Conservation (phyloP, 2,113 vertebrate genomes). For the Eudyptes chrysolophus region DNA sequence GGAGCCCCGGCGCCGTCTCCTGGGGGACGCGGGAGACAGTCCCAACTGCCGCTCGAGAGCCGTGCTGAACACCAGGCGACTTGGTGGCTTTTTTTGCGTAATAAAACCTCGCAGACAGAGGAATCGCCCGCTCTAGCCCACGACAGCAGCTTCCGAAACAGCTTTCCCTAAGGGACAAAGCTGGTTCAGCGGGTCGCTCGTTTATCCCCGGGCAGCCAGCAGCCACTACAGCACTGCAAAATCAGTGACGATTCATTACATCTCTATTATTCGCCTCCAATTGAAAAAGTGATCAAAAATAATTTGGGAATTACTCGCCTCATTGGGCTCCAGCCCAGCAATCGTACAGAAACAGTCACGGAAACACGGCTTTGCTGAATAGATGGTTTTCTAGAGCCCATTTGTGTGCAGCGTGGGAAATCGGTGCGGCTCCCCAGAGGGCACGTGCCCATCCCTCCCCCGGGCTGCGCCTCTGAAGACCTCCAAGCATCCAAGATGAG, state of each 20-base stretch:
- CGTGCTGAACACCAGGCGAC: accelerated
- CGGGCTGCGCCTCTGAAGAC: accelerated
- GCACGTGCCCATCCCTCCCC: neutral
- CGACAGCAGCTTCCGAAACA: neutral
- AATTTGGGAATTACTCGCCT: neutral
- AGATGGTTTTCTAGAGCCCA: neutral
- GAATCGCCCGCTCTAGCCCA: neutral
- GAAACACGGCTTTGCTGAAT: neutral
- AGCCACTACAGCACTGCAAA: neutral
- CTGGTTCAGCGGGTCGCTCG: accelerated
- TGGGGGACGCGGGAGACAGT: neutral
- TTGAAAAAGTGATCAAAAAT: neutral
- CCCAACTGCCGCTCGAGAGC: neutral
- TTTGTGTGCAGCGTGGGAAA: neutral
- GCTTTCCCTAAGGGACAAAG: neutral
- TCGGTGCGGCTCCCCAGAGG: neutral
- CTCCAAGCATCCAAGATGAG: no score
- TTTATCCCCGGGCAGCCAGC: neutral
- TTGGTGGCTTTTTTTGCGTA: neutral
- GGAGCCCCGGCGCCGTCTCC: accelerated
- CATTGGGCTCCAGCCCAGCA: neutral
- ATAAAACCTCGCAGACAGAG: neutral
- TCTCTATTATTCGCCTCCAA: neutral
- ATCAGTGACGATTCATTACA: accelerated
- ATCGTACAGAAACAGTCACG: neutral